Evolutionary conservation across 2,113 vertebrate species (phyloP).

Genomic region (Poecile atricapillus): DNA sequence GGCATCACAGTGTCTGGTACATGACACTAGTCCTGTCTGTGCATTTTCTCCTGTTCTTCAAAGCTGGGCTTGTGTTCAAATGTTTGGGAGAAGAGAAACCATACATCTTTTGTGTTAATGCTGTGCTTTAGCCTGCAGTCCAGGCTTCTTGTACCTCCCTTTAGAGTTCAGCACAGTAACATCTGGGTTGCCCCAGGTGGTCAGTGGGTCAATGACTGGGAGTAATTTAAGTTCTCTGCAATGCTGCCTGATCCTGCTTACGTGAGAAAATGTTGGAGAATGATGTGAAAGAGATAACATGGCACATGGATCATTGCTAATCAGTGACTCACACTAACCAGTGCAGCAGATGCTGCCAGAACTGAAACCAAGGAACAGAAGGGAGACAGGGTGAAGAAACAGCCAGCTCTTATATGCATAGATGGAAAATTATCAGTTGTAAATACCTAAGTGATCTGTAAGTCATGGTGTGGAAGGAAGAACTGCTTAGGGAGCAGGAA

Average conservation of each 20-base stretch:
- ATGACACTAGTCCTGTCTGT: neutral
- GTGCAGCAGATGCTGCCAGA: neutral
- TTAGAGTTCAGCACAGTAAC: neutral
- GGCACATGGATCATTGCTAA: neutral
- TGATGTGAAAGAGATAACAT: neutral
- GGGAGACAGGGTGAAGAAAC: neutral
- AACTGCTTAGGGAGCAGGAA: neutral
- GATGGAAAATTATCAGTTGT: neutral
- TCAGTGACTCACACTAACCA: slow-evolving; percentile 31
- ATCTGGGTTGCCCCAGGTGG: neutral
- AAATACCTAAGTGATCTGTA: slow-evolving; percentile 20
- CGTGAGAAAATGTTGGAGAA: neutral
- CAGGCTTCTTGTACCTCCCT: neutral
- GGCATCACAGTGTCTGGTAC: neutral
- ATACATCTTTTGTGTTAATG: neutral
- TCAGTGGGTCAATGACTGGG: neutral
- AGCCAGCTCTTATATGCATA: neutral
- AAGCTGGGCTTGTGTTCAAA: neutral
- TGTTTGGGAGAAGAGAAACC: neutral
- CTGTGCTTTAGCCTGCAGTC: neutral
- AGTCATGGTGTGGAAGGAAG: neutral
- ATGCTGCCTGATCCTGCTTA: neutral
- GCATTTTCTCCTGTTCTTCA: neutral
- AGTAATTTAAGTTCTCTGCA: neutral
- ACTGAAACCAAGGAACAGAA: neutral